Evolutionary conservation across 2,888 invertebrate genomes (phyloP).

Genomic region (Ferdinandea cuprea): DNA sequence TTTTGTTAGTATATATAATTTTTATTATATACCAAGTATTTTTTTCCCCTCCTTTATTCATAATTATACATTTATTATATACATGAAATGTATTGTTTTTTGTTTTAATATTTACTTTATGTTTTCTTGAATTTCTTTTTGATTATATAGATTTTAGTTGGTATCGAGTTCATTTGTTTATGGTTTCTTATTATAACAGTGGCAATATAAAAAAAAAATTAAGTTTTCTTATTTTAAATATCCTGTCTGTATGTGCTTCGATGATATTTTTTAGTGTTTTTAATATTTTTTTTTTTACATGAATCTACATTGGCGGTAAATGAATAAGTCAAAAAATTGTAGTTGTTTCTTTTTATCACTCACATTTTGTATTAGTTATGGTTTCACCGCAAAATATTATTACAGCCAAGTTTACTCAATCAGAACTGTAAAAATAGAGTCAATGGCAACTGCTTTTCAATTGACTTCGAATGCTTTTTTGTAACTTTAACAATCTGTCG

Average conservation of each 20-base stretch:
- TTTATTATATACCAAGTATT: slow-evolving; percentile 50
- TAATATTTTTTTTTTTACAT: slow-evolving; percentile 8
- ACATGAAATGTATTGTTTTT: slow-evolving; percentile 63
- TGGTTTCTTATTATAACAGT: slow-evolving; percentile 32
- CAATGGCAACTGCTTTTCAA: too few species aligned
- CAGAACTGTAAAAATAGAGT: too few species aligned
- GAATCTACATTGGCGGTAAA: slow-evolving; percentile 24
- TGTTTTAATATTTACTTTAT: slow-evolving; percentile 36
- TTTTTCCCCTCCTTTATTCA: slow-evolving; percentile 12
- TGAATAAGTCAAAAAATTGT: too few species aligned
- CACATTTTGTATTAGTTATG: too few species aligned
- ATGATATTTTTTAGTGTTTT: slow-evolving; percentile 15
- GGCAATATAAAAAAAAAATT: slow-evolving; percentile 46
- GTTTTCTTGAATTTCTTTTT: too few species aligned
- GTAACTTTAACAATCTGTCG: too few species aligned
- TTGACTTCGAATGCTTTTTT: too few species aligned
- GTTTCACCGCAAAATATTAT: too few species aligned
- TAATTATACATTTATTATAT: slow-evolving; percentile 38
- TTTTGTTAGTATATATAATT: slow-evolving; percentile 25
- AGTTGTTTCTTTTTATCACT: too few species aligned
- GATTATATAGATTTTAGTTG: slow-evolving; percentile 22
- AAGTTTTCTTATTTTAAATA: slow-evolving; percentile 18
- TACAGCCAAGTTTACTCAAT: too few species aligned
- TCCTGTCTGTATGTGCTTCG: neutral
- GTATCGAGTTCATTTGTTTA: slow-evolving; percentile 15